Evolutionary conservation across 1,140 invertebrate genomes (phyloP).

Genomic region (Bicyclus anynana): DNA sequence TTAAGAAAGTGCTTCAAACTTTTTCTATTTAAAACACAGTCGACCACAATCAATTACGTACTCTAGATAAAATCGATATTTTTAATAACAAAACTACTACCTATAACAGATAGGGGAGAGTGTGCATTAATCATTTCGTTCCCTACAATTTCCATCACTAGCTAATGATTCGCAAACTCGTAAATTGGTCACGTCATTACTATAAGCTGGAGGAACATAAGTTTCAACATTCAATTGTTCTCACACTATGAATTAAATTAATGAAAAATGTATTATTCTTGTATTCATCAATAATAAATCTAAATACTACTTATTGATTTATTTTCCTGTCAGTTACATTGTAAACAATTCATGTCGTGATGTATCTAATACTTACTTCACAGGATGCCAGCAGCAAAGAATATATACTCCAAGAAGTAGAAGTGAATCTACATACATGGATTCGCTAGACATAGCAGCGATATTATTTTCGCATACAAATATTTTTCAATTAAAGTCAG

Average conservation of each 20-base stretch:
- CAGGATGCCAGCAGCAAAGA: too few relatives aligned
- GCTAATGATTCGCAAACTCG: constrained; percentile 25
- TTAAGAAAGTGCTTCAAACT: too few relatives aligned
- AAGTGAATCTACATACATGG: too few relatives aligned
- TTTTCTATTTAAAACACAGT: too few relatives aligned
- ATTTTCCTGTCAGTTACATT: not conserved
- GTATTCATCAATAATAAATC: not conserved
- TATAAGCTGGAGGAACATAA: not conserved
- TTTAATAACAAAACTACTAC: constrained; percentile 15
- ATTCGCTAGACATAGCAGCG: too few relatives aligned
- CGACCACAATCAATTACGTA: not conserved
- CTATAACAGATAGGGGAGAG: constrained; percentile 7
- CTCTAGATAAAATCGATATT: constrained; percentile 24
- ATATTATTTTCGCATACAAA: too few relatives aligned
- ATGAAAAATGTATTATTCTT: not conserved
- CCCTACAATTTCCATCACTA: constrained; percentile 25
- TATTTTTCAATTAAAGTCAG: too few relatives aligned
- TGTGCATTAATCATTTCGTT: constrained; percentile 38
- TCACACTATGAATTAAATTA: constrained; percentile 3
- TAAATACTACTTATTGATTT: too few relatives aligned
- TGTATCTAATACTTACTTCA: too few relatives aligned
- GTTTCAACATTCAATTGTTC: constrained; percentile 12
- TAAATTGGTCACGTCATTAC: constrained; percentile 27
- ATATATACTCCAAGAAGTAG: too few relatives aligned
- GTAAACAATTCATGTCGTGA: too few relatives aligned